Evolutionary conservation across 2,888 invertebrate species (phyloP), one percentile per base, ranked within the genome.

Genomic region (Rugalucina vietnamica): DNA sequence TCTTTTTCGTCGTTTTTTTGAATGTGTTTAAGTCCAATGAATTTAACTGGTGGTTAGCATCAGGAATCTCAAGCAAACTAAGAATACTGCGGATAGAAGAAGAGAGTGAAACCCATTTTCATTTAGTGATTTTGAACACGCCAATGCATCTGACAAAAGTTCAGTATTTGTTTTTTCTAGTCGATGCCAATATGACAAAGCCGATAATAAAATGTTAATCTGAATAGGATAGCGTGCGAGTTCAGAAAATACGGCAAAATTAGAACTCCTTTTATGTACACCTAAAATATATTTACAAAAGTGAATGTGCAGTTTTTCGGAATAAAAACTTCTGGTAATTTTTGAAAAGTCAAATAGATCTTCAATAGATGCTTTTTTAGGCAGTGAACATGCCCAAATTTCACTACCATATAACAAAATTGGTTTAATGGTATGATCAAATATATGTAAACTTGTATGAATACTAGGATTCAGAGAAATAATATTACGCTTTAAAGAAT

Each of bases 191-290:
- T n/a, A n/a, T n/a, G n/a, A n/a, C n/a, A n/a, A n/a, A n/a, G n/a
- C n/a, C n/a, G n/a, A n/a, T n/a, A n/a, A n/a, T n/a, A n/a, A n/a
- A n/a, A n/a, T n/a, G n/a, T 14, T 60, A 24, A 60, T 60, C 24
- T 60, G 60, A 60, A 60, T 60, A 14, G 60, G 60, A 14, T 60
- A 60, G 5, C 60, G 24, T 8, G 1, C 60, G 29, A 60, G 60
- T 27, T 60, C 65, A 21, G 65, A 65, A 34, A 3, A 12, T 10
- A 65, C 34, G 12, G 65, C 65, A 65, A 65, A 65, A 18, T 65
- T 65, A 29, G 65, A 65, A 18, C 65, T 65, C 34, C 60, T 65
- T 65, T 65, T 65, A 34, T 65, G 65, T 34, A 34, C 65, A 65
- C 65, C 65, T 65, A 65, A 65, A 65, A 24, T 65, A 29, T 65